These are phyloP conservation scores for Ormyrus nitidulus DNA, from an alignment of 2,888 invertebrate species.

Conservation along the genomic window DNA sequence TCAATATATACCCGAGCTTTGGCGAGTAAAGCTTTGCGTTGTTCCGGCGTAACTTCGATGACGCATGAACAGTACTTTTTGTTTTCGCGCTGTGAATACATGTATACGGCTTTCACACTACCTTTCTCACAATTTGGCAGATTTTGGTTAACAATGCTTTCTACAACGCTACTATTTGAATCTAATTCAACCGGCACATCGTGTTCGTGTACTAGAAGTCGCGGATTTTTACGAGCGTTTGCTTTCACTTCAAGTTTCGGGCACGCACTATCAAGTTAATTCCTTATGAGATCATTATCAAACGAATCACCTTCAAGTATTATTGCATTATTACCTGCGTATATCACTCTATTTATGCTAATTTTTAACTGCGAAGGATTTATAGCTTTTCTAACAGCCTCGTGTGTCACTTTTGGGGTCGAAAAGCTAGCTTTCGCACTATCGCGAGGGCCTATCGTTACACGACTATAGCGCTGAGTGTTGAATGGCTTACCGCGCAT, in stretches of 20 bases:
- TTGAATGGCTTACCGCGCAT: not conserved
- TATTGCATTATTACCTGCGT: not conserved
- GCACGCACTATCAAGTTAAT: not conserved
- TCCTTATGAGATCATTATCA: not conserved
- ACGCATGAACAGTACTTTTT: not conserved
- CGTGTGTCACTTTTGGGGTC: not conserved
- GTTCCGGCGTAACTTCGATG: not conserved
- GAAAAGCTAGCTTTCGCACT: not conserved
- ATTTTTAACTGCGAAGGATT: not conserved
- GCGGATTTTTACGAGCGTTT: not conserved
- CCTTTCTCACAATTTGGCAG: not conserved
- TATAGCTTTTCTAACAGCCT: not conserved
- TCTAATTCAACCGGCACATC: not conserved
- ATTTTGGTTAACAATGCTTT: not conserved
- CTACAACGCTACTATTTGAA: not conserved
- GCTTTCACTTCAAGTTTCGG: not conserved
- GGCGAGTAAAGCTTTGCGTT: not conserved
- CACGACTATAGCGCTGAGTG: not conserved
- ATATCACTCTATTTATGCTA: not conserved
- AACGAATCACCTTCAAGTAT: not conserved
- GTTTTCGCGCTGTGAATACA: not conserved
- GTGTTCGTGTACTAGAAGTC: not conserved
- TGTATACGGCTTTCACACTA: not conserved
- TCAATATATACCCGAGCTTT: not conserved
- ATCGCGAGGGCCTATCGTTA: not conserved